Evolutionary conservation across 2,888 invertebrate species (phyloP), one percentile per base, ranked within the genome.

Genomic region (Drosophila limbata): DNA sequence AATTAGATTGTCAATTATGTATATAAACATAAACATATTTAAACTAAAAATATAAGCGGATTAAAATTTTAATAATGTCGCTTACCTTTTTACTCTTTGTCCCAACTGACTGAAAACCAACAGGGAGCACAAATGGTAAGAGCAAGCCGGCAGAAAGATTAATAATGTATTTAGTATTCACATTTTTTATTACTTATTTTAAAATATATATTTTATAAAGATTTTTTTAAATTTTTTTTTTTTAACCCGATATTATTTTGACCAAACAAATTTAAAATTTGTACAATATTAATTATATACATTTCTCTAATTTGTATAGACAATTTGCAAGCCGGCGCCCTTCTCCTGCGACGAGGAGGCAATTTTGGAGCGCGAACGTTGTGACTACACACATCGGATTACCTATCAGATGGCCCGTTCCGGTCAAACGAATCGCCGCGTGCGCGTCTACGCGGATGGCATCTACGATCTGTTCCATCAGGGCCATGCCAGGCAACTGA

Each of bases 401-500:
- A 95, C 97, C 2, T 94, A 96, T 81, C 97, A 98, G 85, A 95
- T 95, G 93, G 99, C 99, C 13, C 94, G 94, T 82, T 94, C 95
- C 57, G 98, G 97, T 63, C 94, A 94, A 93, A 96, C 96, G 52
- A 94, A 95, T 21, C 95, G 99, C 61, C 95, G 95, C 81, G 96
- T 99, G 65, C 95, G 99, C 80, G 97, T 99, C 40, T 99, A 99
- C 93, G 98, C 99, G 3, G 99, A 99, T 94, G 99, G 99, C 79
- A 98, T 99, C 90, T 99, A 99, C 92, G 99, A 99, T 94, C 95
- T 99, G 92, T 99, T 99, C 93, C 99, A 99, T 94, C 98, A 98
- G 93, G 99, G 99, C 2, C 99, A 99, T 93, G 98, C 99, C 59
- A 94, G 98, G 69, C 98, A 99, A 91, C 94, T 99, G 75, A 96